phyloP scores from a whole-genome alignment of 2,113 vertebrate genomes.

The Hystrix cristata region DNA sequence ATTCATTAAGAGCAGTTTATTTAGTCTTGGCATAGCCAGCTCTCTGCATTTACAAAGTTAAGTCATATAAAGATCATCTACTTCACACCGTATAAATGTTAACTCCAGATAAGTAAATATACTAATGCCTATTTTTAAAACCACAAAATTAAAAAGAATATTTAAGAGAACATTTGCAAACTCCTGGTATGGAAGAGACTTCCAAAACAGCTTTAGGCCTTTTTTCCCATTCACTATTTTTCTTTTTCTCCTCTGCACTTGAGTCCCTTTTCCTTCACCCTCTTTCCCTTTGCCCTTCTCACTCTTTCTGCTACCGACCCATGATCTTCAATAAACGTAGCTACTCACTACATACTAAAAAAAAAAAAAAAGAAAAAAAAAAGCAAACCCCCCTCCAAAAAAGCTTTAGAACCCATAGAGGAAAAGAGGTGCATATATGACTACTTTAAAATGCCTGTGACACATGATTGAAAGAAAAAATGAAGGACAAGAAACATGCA shows the following conservation, averaged over 20 bases:
- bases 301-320: too few species aligned
- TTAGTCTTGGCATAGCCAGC: background rate
- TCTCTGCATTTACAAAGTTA: constrained; percentile 23
- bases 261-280: too few species aligned
- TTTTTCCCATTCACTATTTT: too few species aligned
- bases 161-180: background rate
- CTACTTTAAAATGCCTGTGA: background rate
- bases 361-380: too few species aligned
- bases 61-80: background rate
- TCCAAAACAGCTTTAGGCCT: background rate
- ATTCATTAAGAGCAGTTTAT: background rate
- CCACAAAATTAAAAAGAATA: background rate
- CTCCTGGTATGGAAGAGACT: background rate
- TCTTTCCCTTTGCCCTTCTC: too few species aligned
- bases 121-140: background rate
- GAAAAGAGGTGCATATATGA: background rate
- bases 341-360: too few species aligned
- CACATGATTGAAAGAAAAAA: constrained; percentile 6
- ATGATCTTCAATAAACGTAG: too few species aligned
- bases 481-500: background rate
- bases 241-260: too few species aligned
- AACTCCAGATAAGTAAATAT: constrained; percentile 37
- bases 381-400: background rate
- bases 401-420: background rate
- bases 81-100: background rate